Conservation (phyloP, 2,113 vertebrate genomes). For the Menidia beryllina region DNA sequence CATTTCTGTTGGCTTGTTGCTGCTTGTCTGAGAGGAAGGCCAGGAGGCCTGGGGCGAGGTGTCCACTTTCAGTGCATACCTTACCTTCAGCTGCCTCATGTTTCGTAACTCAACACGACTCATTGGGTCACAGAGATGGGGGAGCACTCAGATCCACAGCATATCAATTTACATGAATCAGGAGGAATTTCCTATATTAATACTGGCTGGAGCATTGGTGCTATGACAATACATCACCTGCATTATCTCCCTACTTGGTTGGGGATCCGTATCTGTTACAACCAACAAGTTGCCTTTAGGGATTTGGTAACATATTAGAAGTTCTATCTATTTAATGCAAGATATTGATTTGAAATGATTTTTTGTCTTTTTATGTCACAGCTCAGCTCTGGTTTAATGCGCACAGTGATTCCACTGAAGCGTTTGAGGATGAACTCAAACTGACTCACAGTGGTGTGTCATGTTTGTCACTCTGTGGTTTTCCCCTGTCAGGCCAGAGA, state of each 20-base stretch:
- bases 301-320: slow-evolving; percentile 18
- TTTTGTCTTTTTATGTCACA: slow-evolving; percentile 35
- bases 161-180: slow-evolving; percentile 74
- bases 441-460: slow-evolving; percentile 12
- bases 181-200: slow-evolving; percentile 75
- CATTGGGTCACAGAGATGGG: slow-evolving; percentile 74
- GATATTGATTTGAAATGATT: slow-evolving; percentile 43
- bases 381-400: slow-evolving; percentile 36
- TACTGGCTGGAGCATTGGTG: slow-evolving; percentile 60
- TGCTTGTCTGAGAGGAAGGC: slow-evolving; percentile 79
- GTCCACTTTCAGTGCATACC: slow-evolving; percentile 84
- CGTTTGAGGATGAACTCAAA: slow-evolving; percentile 22
- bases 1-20: slow-evolving; percentile 70
- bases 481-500: slow-evolving; percentile 77
- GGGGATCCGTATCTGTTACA: slow-evolving; percentile 44
- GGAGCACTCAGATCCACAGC: slow-evolving; percentile 59
- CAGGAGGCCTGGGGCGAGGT: slow-evolving; percentile 78
- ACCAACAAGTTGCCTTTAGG: slow-evolving; percentile 51
- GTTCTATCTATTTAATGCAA: slow-evolving; percentile 39
- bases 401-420: slow-evolving; percentile 19
- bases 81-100: slow-evolving; percentile 81
- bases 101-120: slow-evolving; percentile 81
- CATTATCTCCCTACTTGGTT: slow-evolving; percentile 34
- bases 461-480: slow-evolving; percentile 49
- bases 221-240: slow-evolving; percentile 64